Evolutionary conservation across 2,797 vertebrate genomes (phyloP).

Genomic region (Prionace glauca): DNA sequence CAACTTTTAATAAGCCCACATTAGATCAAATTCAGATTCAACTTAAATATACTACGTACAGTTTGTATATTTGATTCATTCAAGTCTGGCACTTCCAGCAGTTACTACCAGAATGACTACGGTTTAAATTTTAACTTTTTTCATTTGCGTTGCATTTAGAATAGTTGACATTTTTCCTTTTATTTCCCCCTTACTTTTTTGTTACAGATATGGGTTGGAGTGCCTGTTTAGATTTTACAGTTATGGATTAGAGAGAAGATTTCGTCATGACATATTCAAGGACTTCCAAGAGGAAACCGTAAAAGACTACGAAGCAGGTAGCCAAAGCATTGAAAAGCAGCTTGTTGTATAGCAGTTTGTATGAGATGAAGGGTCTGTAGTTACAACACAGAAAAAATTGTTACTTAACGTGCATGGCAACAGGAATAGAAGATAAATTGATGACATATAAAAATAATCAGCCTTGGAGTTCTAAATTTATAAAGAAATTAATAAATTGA

Average conservation of each 20-base stretch:
- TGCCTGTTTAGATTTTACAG: constrained; percentile 95
- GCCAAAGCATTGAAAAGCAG: constrained; percentile 40
- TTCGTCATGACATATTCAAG: constrained; percentile 81
- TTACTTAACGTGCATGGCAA: not conserved
- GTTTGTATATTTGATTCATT: not conserved
- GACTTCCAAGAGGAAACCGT: constrained; percentile 93
- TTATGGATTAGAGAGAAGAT: constrained; percentile 91
- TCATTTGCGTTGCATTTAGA: not conserved
- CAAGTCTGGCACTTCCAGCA: not conserved
- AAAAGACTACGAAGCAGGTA: constrained; percentile 88
- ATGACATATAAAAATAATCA: not conserved
- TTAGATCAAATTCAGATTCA: not conserved
- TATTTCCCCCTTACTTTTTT: not conserved
- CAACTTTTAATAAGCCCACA: not conserved
- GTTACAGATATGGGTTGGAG: constrained; percentile 84
- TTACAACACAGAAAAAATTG: not conserved
- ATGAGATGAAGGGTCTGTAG: not conserved
- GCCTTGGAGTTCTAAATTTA: constrained; percentile 11
- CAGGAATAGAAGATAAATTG: not conserved
- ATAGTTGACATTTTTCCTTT: not conserved
- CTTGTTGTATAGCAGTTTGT: not conserved
- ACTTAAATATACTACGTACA: not conserved
- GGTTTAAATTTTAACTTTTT: not conserved
- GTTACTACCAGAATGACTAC: not conserved
- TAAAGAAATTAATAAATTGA: not conserved